These are phyloP conservation scores for Syrphus vitripennis DNA, from an alignment of 2,888 invertebrate species.

Conservation along the genomic window DNA sequence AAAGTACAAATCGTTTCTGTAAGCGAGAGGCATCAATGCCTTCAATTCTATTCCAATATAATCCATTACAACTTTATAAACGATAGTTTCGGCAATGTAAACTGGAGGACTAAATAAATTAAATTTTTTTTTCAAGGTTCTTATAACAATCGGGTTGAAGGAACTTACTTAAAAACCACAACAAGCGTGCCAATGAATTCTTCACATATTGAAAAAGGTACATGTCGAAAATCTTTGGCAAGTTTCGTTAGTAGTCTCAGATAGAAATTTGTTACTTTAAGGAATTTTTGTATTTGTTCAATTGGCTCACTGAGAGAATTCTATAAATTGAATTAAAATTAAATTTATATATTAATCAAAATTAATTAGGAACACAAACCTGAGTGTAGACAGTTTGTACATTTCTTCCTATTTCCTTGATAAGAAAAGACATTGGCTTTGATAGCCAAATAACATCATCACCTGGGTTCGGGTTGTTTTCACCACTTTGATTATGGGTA, in stretches of 20 bases:
- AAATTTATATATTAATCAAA: neutral
- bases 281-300: constrained; percentile 72
- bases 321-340: constrained; percentile 23
- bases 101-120: constrained; percentile 25
- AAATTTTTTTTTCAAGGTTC: neutral
- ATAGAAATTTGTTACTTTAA: constrained; percentile 73
- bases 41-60: constrained; percentile 5
- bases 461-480: neutral
- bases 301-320: constrained; percentile 56
- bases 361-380: constrained; percentile 32
- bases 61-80: constrained; percentile 24
- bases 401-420: constrained; percentile 68
- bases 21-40: constrained; percentile 29
- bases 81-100: neutral
- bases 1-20: constrained; percentile 18
- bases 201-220: constrained; percentile 72
- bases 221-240: constrained; percentile 73
- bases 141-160: neutral
- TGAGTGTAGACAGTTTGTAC: constrained; percentile 59
- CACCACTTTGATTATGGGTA: neutral
- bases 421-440: constrained; percentile 68
- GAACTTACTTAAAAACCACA: constrained; percentile 28
- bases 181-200: constrained; percentile 49
- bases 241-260: constrained; percentile 73
- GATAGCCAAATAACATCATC: constrained; percentile 68